Percentiles rank a stretch among this genome's conserved stretches.
phyloP scores from a whole-genome alignment of 1,140 invertebrate species.

The Aphaenogaster rudis region DNA sequence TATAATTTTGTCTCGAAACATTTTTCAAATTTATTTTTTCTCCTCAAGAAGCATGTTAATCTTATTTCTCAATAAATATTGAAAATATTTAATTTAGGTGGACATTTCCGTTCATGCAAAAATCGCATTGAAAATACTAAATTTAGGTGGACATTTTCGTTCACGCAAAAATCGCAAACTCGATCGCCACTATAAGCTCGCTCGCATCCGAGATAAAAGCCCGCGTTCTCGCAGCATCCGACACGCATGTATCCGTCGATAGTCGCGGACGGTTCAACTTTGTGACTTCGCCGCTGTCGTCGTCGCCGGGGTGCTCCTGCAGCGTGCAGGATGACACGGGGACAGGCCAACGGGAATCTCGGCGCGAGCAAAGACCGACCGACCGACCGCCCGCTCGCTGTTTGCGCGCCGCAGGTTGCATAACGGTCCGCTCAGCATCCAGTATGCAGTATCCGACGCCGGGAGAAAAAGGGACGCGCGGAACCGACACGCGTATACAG shows the following conservation, averaged over 20 bases:
- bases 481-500: constrained; percentile 18
- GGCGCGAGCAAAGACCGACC: constrained; percentile 67
- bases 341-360: constrained; percentile 72
- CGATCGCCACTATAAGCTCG: neutral
- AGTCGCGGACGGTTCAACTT: constrained; percentile 15
- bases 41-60: neutral
- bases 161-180: neutral
- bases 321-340: constrained; percentile 49
- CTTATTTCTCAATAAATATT: neutral
- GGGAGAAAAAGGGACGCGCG: constrained; percentile 45
- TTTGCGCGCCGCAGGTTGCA: constrained; percentile 72
- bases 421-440: constrained; percentile 76
- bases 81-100: neutral
- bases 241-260: neutral
- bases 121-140: neutral
- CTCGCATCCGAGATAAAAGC: neutral
- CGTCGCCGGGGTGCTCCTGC: constrained; percentile 12
- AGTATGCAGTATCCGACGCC: constrained; percentile 66
- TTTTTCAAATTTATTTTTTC: neutral
- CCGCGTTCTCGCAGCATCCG: neutral
- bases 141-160: neutral
- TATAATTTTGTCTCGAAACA: neutral
- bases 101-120: neutral
- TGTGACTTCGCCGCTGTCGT: constrained; percentile 20
- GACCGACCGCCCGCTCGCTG: constrained; percentile 31